phyloP scores from a whole-genome alignment of 2,113 vertebrate species.

The Glaucomys volans region DNA sequence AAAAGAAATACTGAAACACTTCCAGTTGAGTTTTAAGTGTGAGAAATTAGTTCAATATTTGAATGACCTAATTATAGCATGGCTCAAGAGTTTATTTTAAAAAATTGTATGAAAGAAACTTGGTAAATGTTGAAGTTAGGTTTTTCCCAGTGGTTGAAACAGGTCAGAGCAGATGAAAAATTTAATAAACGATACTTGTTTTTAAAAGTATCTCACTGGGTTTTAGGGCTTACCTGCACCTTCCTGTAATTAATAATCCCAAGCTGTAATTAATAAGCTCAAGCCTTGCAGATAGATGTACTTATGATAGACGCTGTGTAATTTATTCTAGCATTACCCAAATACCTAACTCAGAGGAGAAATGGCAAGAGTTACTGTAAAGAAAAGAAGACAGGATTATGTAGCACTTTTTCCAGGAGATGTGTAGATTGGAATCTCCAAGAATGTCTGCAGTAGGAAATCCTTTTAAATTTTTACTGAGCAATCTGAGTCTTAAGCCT shows the following conservation, averaged over 20 bases:
- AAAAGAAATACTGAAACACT: constrained; percentile 48
- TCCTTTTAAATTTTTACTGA: neutral
- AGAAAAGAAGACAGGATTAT: neutral
- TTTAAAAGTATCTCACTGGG: neutral
- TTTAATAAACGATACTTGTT: neutral
- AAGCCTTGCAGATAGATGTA: neutral
- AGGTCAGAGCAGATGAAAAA: neutral
- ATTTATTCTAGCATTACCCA: neutral
- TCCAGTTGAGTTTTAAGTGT: neutral
- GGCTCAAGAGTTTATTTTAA: neutral
- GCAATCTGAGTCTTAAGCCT: neutral
- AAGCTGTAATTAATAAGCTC: neutral
- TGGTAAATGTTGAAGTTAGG: neutral
- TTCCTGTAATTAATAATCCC: neutral
- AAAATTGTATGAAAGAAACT: neutral
- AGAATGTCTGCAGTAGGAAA: neutral
- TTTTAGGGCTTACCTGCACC: neutral
- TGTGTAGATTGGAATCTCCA: neutral
- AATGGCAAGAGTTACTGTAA: neutral
- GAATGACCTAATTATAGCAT: constrained; percentile 25
- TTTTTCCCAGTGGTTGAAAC: neutral
- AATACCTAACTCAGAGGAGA: neutral
- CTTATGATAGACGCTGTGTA: neutral
- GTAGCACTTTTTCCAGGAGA: neutral
- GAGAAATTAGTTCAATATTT: constrained; percentile 21